Evolutionary conservation across 1,140 invertebrate genomes (phyloP), one percentile per base, ranked within the genome.

Genomic region (Drosophila ironensis): DNA sequence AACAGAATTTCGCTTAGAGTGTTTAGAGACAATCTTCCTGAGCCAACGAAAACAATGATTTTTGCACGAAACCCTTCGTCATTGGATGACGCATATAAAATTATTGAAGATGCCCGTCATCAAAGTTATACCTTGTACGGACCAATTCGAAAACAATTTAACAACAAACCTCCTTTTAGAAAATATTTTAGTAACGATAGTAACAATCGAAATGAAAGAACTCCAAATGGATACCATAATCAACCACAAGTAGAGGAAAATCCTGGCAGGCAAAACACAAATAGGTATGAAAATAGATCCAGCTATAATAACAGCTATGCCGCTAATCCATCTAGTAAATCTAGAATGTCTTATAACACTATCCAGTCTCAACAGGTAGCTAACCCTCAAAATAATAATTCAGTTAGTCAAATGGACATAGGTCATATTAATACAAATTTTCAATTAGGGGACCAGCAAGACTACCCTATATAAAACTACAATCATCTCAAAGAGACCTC

Each of bases 341-440:
- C 17, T 22, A n/a, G 40, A 30, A 30, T 33, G 17, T 24, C 17
- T n/a, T 14, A 48, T 14, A 48, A 25, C 33, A 3, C 46, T 25
- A 14, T n/a, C n/a, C n/a, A n/a, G n/a, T n/a, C n/a, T n/a, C n/a
- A n/a, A n/a, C n/a, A n/a, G n/a, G n/a, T n/a, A n/a, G n/a, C n/a
- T n/a, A n/a, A n/a, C n/a, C n/a, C n/a, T n/a, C n/a, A n/a, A n/a
- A n/a, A n/a, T n/a, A n/a, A n/a, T n/a, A n/a, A n/a, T n/a, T n/a
- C n/a, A n/a, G n/a, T n/a, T n/a, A n/a, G n/a, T n/a, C n/a, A n/a
- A n/a, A n/a, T n/a, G n/a, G n/a, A n/a, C n/a, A n/a, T n/a, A n/a
- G n/a, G n/a, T n/a, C n/a, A n/a, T n/a, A 19, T 20, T 12, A 33
- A 46, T 28, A 16, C 27, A 46, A 46, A 46, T 46, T 46, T 46